Conservation (phyloP, 2,888 invertebrate genomes). For the Kryphioiulus occultus region DNA sequence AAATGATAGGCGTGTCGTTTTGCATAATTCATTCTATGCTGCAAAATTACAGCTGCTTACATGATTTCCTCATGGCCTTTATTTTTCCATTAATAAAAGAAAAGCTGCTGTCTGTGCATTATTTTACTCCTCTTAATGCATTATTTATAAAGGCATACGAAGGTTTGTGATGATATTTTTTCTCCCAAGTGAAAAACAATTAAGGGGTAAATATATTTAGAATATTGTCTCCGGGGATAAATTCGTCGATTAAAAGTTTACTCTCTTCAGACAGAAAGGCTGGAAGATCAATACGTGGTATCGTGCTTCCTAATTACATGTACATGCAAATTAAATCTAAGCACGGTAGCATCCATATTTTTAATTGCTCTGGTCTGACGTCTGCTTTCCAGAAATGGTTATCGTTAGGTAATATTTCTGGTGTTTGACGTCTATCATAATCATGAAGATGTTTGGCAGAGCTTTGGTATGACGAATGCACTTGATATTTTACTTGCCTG, state of each 20-base stretch:
- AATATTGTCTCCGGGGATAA: not conserved
- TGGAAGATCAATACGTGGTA: not conserved
- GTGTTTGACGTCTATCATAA: too few relatives aligned
- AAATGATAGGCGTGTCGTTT: not conserved
- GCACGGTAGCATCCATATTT: not conserved
- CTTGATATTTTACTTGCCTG: too few relatives aligned
- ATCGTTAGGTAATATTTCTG: too few relatives aligned
- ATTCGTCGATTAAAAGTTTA: not conserved
- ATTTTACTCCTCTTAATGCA: not conserved
- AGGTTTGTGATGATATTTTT: not conserved
- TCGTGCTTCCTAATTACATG: not conserved
- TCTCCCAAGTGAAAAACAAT: not conserved
- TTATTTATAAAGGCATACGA: not conserved
- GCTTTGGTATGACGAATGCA: too few relatives aligned
- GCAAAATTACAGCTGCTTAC: not conserved
- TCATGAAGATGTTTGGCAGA: too few relatives aligned
- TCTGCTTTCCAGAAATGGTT: not conserved
- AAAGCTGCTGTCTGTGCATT: not conserved
- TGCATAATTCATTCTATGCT: not conserved
- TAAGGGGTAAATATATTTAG: conserved; percentile 31
- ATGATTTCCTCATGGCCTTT: not conserved
- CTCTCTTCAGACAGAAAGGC: not conserved
- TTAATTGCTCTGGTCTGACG: not conserved
- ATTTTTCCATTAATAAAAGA: not conserved
- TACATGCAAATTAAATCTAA: not conserved